phyloP scores from a whole-genome alignment of 2,888 invertebrate genomes.

The Cataglyphis albicans region DNA sequence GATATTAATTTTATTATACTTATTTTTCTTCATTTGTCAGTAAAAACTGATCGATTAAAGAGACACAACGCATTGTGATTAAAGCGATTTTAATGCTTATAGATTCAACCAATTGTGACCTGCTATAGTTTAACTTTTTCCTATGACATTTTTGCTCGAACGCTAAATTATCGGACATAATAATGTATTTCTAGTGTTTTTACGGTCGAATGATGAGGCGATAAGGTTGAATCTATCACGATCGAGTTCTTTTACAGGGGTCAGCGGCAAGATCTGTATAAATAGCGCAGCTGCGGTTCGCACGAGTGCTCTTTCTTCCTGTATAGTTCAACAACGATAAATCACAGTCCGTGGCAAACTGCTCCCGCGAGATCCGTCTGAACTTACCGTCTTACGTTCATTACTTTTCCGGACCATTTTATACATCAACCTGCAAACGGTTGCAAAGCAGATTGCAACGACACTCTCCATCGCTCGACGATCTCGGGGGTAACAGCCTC shows the following conservation, averaged over 20 bases:
- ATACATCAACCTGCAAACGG: slow-evolving; percentile 38
- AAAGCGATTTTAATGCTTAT: not conserved
- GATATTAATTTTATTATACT: not conserved
- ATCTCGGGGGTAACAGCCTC: slow-evolving; percentile 16
- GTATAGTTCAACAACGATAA: slow-evolving; percentile 60
- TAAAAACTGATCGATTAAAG: slow-evolving; percentile 13
- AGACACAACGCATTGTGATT: not conserved
- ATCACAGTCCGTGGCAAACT: slow-evolving; percentile 59
- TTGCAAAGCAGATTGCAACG: slow-evolving; percentile 63
- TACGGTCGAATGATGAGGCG: slow-evolving; percentile 26
- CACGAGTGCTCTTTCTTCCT: slow-evolving; percentile 56
- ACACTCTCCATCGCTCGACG: not conserved
- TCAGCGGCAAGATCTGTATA: slow-evolving; percentile 50
- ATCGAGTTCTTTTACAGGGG: slow-evolving; percentile 51
- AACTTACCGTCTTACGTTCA: slow-evolving; percentile 63
- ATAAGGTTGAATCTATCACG: slow-evolving; percentile 48
- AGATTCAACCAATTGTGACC: slow-evolving; percentile 11
- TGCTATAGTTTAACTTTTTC: slow-evolving; percentile 4
- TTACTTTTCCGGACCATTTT: slow-evolving; percentile 65
- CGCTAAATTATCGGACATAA: slow-evolving; percentile 31
- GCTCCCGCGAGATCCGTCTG: slow-evolving; percentile 53
- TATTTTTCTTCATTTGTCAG: not conserved
- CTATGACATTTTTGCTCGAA: not conserved
- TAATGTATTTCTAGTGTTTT: slow-evolving; percentile 40
- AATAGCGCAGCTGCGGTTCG: slow-evolving; percentile 41